A percentile compares a stretch with the other conserved stretches of the same genome.
Evolutionary conservation across 2,888 invertebrate genomes (phyloP).

Genomic region (Volucella zonaria): DNA sequence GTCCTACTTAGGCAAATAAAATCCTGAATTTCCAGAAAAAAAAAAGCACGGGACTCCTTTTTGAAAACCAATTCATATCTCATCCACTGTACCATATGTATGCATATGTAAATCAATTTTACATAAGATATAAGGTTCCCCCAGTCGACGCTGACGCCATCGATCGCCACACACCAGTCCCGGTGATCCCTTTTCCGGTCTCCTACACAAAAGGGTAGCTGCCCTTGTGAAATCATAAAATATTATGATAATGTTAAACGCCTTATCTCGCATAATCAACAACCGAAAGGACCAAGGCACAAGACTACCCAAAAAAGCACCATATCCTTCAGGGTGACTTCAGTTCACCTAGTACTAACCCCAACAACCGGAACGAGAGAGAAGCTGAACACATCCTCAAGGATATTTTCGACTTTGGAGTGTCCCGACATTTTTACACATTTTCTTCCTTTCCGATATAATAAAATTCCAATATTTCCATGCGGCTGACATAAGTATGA

Average conservation of each 20-base stretch:
- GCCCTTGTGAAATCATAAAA: conserved; percentile 62
- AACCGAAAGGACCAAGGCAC: background rate
- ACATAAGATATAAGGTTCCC: conserved; percentile 34
- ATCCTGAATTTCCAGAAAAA: background rate
- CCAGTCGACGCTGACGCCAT: background rate
- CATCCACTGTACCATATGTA: background rate
- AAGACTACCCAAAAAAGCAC: conserved; percentile 1
- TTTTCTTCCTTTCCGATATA: conserved; percentile 15
- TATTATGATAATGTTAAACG: conserved; percentile 66
- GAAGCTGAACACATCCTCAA: conserved; percentile 9
- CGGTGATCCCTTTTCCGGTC: conserved; percentile 22
- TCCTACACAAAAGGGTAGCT: conserved; percentile 46
- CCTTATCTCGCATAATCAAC: conserved; percentile 57
- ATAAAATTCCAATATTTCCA: conserved; percentile 50
- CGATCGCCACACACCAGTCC: background rate
- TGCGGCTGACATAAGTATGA: conserved; percentile 12
- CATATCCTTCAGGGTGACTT: conserved; percentile 55
- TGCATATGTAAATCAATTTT: conserved; percentile 54
- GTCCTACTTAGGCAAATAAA: conserved; percentile 36
- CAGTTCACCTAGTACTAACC: conserved; percentile 5
- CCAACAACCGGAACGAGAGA: conserved; percentile 39
- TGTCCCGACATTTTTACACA: background rate
- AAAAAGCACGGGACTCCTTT: background rate
- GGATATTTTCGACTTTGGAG: conserved; percentile 40
- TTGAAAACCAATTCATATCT: conserved; percentile 5